Conservation (phyloP, 2,113 vertebrate species). For the Charina bottae region DNA sequence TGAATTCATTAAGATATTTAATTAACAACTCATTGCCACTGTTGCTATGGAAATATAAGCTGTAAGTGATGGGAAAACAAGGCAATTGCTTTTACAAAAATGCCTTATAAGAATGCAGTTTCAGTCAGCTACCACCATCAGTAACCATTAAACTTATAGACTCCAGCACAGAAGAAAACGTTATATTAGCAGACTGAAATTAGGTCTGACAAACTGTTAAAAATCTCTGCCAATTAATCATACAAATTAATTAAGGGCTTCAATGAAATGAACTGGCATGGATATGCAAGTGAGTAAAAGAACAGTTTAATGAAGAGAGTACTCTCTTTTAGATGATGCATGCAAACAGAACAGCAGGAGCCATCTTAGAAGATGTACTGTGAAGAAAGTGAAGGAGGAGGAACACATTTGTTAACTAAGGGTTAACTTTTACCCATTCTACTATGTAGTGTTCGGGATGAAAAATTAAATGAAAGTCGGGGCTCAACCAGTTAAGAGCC, state of each 20-base stretch:
- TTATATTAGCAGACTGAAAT: background rate
- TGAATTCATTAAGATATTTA: constrained; percentile 56
- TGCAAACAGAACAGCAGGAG: background rate
- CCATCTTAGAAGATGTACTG: background rate
- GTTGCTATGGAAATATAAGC: constrained; percentile 62
- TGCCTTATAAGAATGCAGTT: constrained; percentile 48
- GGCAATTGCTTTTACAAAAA: constrained; percentile 57
- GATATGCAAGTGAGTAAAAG: background rate
- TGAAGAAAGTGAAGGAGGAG: background rate
- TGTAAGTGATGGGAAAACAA: constrained; percentile 53
- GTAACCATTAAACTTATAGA: constrained; percentile 19
- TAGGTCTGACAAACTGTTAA: background rate
- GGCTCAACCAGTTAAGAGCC: background rate
- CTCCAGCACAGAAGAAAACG: background rate
- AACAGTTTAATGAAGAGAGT: background rate
- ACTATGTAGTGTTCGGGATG: background rate
- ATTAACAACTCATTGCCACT: constrained; percentile 22
- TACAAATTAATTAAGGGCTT: background rate
- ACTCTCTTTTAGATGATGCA: background rate
- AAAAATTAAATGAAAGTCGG: background rate
- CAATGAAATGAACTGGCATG: background rate
- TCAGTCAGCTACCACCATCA: constrained; percentile 38
- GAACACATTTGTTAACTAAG: background rate
- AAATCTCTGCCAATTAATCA: background rate
- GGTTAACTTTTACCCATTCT: background rate